phyloP scores from a whole-genome alignment of 2,888 invertebrate species.

The Pollenia griseotomentosa region DNA sequence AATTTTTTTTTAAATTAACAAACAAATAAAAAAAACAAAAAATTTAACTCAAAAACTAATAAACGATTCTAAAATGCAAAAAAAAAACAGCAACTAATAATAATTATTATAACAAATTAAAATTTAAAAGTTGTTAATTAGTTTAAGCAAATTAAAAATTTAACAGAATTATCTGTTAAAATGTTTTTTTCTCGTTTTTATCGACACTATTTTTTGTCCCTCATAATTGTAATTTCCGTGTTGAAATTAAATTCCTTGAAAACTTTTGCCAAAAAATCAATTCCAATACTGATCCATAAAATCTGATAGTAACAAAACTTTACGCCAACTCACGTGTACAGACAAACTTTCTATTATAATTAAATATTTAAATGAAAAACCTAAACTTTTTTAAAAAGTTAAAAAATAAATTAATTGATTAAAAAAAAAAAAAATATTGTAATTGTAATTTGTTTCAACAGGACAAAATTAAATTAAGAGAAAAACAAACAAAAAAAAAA shows the following conservation, averaged over 20 bases:
- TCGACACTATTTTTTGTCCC: not conserved
- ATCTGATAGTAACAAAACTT: not conserved
- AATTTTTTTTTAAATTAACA: too few relatives aligned
- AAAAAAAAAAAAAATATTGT: not conserved
- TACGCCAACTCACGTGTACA: constrained; percentile 20
- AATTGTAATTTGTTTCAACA: constrained; percentile 43
- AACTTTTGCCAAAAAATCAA: not conserved
- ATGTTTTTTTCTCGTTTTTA: not conserved
- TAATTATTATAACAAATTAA: constrained; percentile 11
- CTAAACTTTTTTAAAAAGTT: constrained; percentile 32
- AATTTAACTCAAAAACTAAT: not conserved
- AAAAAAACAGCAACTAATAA: constrained; percentile 54
- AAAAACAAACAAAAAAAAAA: constrained; percentile 23
- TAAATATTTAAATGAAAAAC: constrained; percentile 15
- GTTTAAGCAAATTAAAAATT: constrained; percentile 45
- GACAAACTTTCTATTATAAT: constrained; percentile 41
- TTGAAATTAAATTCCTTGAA: constrained; percentile 1
- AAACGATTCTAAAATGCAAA: constrained; percentile 56
- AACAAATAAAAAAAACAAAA: not conserved
- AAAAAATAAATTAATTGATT: not conserved
- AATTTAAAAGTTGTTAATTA: constrained; percentile 54
- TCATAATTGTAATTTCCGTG: constrained; percentile 6
- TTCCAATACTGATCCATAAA: not conserved
- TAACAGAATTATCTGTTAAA: constrained; percentile 32
- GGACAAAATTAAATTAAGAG: constrained; percentile 21